phyloP scores from a whole-genome alignment of 2,113 vertebrate genomes.

The Maccullochella peelii region DNA sequence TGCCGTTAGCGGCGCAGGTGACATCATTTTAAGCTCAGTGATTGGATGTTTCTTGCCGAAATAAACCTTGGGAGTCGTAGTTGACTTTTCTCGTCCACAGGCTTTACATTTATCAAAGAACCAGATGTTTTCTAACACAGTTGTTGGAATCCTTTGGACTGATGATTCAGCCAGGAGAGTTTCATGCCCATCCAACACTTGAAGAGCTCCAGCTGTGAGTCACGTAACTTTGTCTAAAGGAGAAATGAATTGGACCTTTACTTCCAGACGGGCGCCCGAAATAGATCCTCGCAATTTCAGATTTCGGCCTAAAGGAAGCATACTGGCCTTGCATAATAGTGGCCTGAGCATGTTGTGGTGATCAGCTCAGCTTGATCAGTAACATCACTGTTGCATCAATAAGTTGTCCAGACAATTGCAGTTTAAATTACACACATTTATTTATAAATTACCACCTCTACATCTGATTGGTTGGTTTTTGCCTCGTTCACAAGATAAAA shows the following conservation, averaged over 20 bases:
- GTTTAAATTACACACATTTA: constrained; percentile 17
- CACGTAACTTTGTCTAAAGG: not conserved
- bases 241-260: not conserved
- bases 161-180: not conserved
- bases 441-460: constrained; percentile 5
- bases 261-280: not conserved
- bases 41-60: not conserved
- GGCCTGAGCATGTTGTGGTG: not conserved
- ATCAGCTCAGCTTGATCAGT: not conserved
- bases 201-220: not conserved
- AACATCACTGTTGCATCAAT: not conserved
- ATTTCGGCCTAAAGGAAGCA: not conserved
- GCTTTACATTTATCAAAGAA: not conserved
- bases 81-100: not conserved
- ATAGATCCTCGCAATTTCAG: not conserved
- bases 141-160: not conserved
- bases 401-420: not conserved
- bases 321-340: not conserved
- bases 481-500: not conserved
- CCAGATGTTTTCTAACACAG: not conserved
- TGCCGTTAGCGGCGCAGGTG: not conserved
- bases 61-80: not conserved
- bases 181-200: not conserved
- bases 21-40: too few species aligned
- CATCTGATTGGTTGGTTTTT: not conserved